Percentiles rank a stretch among this genome's conserved stretches.
Evolutionary conservation across 37 sponge, comb jelly and placozoan genomes (phyloP).

Genomic region (Hexactinellida sp.): DNA sequence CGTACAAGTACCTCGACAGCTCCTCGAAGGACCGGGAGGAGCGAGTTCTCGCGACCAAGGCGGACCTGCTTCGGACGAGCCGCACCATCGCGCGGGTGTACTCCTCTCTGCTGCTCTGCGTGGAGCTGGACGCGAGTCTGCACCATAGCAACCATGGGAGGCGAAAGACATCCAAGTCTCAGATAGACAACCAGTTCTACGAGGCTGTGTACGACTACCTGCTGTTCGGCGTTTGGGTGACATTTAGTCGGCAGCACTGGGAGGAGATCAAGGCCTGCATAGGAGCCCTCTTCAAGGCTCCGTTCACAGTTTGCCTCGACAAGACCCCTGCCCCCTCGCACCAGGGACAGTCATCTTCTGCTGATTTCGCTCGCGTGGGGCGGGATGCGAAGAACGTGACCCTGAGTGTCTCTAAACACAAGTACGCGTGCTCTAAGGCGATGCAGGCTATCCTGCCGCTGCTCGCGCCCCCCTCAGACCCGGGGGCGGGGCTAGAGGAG

Average conservation of each 20-base stretch:
- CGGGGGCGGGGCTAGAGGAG: neutral
- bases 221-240: neutral
- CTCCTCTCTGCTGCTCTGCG: neutral
- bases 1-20: neutral
- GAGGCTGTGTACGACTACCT: neutral
- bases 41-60: neutral
- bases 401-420: neutral
- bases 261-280: neutral
- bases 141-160: neutral
- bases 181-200: neutral
- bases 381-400: neutral
- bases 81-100: neutral
- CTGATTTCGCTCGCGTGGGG: neutral
- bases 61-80: neutral
- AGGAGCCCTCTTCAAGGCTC: neutral
- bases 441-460: neutral
- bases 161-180: neutral
- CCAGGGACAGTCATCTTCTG: neutral
- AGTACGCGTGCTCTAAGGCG: neutral
- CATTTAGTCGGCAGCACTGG: neutral
- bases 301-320: neutral
- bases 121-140: neutral
- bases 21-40: neutral
- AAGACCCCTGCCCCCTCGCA: neutral
- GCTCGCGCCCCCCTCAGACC: neutral